phyloP scores from a whole-genome alignment of 2,888 invertebrate genomes.

The Tolmerus cingulatus region DNA sequence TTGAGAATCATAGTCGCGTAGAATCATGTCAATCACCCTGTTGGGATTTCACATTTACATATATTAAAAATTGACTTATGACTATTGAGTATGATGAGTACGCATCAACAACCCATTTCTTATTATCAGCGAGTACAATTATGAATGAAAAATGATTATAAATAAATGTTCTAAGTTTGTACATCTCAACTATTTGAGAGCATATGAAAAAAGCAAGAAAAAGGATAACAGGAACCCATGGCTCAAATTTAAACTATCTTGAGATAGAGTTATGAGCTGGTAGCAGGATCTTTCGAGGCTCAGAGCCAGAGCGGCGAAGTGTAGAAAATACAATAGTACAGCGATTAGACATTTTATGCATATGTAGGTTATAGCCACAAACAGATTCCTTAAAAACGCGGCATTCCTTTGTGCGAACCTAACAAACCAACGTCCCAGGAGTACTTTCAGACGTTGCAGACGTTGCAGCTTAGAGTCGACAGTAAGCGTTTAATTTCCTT shows the following conservation, averaged over 20 bases:
- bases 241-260: background rate
- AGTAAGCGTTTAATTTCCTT: background rate
- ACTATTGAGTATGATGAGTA: too few relatives aligned
- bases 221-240: background rate
- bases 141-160: background rate
- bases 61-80: too few relatives aligned
- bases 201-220: background rate
- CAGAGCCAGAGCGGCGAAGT: background rate
- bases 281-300: background rate
- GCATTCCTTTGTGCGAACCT: background rate
- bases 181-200: background rate
- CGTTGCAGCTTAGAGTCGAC: background rate
- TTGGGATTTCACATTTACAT: too few relatives aligned
- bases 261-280: background rate
- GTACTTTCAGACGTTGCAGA: background rate
- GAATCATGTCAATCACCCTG: too few relatives aligned
- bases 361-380: background rate
- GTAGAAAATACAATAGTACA: too few relatives aligned
- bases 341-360: too few relatives aligned
- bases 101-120: too few relatives aligned
- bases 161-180: too few relatives aligned
- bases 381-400: background rate
- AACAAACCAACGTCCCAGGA: background rate
- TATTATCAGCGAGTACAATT: background rate
- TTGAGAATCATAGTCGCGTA: too few relatives aligned